Base-by-base conservation (phyloP, 2,888 invertebrate species). In the Pachydiplax longipennis region DNA sequence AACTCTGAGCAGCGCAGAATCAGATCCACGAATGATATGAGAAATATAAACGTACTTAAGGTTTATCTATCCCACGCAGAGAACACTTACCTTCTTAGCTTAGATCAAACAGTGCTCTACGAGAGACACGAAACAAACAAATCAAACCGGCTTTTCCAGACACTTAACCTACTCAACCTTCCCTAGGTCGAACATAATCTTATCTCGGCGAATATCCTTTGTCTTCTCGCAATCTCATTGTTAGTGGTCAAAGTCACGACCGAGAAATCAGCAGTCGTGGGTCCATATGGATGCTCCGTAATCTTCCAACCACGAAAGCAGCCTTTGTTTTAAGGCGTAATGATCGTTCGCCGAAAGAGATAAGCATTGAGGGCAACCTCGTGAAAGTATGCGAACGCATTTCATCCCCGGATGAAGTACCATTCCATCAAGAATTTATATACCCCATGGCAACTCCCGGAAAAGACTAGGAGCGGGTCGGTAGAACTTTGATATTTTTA, bases 351-450 rank as follows among this genome's bases (percentile, higher is more conserved):
- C 31, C 25, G 8, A 31, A 73, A 31, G 73, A 73, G 73, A 73
- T 73, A 73, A 73, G 73, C 25, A 73, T 73, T 25, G 25, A 73
- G 73, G 73, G 25, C 73, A 73, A 25, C 25, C 73, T 73, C 73
- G 73, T 73, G 73, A 73, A 73, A 73, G 73, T 73, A 73, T 73
- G 73, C 73, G 73, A 73, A 73, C 73, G 73, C 73, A 73, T 73
- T 73, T 13, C 73, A 31, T n/a, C 25, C 31, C 22, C 31, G 73
- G 73, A 73, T 31, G 73, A 73, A 73, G 73, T 13, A 31, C 73
- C 73, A 73, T 31, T 6, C 31, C 25, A 73, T 65, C n/a, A 13
- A n/a, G 25, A n/a, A 65, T 73, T 31, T 25, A 73, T 73, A 12
- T 73, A 31, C 73, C 31, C 31, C 10, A 8, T 73, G 73, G 73